These are phyloP conservation scores for Tromatobia lineatoria DNA, from an alignment of 2,888 invertebrate species.

Conservation along the genomic window DNA sequence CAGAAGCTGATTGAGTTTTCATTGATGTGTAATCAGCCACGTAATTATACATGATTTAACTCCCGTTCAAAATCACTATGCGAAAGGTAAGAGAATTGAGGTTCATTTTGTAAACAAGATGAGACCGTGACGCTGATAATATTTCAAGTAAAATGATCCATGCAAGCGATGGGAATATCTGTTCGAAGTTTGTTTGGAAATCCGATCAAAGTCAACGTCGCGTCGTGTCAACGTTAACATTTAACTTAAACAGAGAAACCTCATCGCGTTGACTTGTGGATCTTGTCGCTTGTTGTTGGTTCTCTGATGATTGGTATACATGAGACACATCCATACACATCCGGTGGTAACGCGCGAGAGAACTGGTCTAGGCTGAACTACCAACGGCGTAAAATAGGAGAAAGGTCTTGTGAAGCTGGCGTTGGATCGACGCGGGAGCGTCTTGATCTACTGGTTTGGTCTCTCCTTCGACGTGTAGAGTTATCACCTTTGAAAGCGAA, in stretches of 20 bases:
- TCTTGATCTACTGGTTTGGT: conserved; percentile 23
- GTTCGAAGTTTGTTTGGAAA: conserved; percentile 53
- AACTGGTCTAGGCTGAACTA: conserved; percentile 49
- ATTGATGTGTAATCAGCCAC: not conserved
- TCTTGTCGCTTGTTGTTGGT: conserved; percentile 29
- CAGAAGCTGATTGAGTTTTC: not conserved
- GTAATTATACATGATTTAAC: conserved; percentile 7
- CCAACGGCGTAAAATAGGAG: conserved; percentile 19
- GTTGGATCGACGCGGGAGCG: not conserved
- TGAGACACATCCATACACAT: conserved; percentile 4
- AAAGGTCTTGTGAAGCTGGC: conserved; percentile 10
- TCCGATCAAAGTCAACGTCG: conserved; percentile 58
- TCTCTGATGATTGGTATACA: conserved; percentile 17
- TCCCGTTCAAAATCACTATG: too few relatives aligned
- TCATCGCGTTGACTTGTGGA: conserved; percentile 2
- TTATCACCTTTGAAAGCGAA: conserved; percentile 19
- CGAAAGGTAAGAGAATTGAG: not conserved
- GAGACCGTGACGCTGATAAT: conserved; percentile 11
- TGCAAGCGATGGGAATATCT: conserved; percentile 10
- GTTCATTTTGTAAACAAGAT: conserved; percentile 28
- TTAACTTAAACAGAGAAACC: not conserved
- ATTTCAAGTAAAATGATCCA: not conserved
- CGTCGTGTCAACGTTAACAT: conserved; percentile 31
- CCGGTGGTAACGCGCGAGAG: not conserved
- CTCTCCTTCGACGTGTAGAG: not conserved